Conservation (phyloP, 2,113 vertebrate species). For the Arizona elegans region DNA sequence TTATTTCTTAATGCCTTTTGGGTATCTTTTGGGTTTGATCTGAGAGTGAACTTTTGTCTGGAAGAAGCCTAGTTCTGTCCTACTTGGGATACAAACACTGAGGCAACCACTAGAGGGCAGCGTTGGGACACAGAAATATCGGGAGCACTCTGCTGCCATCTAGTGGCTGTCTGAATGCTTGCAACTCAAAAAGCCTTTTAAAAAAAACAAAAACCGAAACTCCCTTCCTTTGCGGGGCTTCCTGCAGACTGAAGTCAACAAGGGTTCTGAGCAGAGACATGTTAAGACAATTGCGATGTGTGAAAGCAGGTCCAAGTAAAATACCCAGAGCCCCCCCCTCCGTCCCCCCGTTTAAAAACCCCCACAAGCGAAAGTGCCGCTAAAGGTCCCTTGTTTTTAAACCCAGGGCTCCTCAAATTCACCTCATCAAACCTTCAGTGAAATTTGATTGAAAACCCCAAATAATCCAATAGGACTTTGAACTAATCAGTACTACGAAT, state of each 20-base stretch:
- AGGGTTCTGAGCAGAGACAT: background rate
- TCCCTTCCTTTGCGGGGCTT: background rate
- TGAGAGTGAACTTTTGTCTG: background rate
- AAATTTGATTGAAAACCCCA: background rate
- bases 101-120: background rate
- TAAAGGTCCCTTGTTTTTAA: background rate
- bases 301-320: background rate
- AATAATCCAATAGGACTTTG: background rate
- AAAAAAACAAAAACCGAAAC: background rate
- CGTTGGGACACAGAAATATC: background rate
- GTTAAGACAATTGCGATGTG: background rate
- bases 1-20: background rate
- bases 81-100: background rate
- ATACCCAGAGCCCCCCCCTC: background rate
- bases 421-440: background rate
- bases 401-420: background rate
- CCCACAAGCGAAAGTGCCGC: background rate
- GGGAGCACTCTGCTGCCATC: background rate
- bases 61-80: background rate
- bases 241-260: background rate
- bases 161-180: background rate
- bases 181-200: background rate
- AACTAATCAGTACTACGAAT: background rate
- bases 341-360: background rate
- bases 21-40: background rate